Percentiles rank a stretch among this genome's conserved stretches.
Conservation (phyloP, 2,888 invertebrate genomes). For the Salticus scenicus region DNA sequence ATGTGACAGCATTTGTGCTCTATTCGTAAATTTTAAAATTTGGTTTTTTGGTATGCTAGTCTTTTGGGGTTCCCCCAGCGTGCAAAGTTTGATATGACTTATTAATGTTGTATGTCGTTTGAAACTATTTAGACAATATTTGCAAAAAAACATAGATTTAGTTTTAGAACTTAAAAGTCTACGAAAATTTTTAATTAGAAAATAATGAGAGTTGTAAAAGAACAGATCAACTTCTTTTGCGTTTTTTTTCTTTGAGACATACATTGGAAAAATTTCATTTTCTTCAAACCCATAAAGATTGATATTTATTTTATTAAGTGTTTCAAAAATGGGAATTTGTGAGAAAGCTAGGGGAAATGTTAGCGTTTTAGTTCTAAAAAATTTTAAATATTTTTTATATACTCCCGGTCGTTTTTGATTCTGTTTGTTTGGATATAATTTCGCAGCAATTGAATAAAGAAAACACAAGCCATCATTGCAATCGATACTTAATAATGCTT, state of each 20-base stretch:
- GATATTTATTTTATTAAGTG: conserved; percentile 3
- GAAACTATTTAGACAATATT: conserved; percentile 14
- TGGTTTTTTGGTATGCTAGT: neutral
- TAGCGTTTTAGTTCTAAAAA: neutral
- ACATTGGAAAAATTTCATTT: neutral
- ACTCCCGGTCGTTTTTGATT: neutral
- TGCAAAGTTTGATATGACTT: conserved; percentile 1
- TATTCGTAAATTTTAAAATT: conserved; percentile 9
- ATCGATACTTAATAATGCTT: neutral
- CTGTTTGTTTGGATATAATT: neutral
- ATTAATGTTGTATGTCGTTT: neutral
- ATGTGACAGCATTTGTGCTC: neutral
- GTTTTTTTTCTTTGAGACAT: neutral
- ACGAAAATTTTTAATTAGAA: conserved; percentile 17
- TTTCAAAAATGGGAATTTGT: neutral
- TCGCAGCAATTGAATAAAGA: neutral
- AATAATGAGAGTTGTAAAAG: conserved; percentile 14
- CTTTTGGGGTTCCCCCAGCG: neutral
- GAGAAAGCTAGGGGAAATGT: neutral
- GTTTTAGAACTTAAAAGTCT: conserved; percentile 15
- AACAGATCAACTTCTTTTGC: neutral
- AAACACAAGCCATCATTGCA: neutral
- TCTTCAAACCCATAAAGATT: conserved; percentile 18
- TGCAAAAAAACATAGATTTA: neutral
- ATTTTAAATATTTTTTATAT: conserved; percentile 29